A percentile compares a stretch with the other conserved stretches of the same genome.
Conservation (phyloP, 1,140 invertebrate genomes). For the Drosophila sp. region DNA sequence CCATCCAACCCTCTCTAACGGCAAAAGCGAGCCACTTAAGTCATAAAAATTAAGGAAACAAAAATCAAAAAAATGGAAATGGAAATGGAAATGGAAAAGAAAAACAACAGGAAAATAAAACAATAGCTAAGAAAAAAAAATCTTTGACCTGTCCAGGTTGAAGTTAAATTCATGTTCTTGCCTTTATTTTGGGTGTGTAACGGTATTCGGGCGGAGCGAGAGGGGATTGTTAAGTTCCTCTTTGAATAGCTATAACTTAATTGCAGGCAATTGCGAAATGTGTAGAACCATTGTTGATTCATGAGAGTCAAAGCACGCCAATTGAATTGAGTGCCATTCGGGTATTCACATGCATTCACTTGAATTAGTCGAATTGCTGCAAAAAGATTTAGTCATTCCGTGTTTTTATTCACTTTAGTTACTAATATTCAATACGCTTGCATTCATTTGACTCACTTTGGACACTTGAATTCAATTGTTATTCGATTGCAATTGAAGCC, state of each 20-base stretch:
- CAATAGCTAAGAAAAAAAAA: neutral
- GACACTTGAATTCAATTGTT: neutral
- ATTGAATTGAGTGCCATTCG: slow-evolving; percentile 23
- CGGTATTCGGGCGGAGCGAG: neutral
- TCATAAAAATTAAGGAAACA: slow-evolving; percentile 80
- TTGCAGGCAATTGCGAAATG: slow-evolving; percentile 26
- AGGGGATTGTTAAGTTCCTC: neutral
- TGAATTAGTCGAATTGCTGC: neutral
- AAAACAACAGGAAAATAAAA: slow-evolving; percentile 33
- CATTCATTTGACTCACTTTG: neutral
- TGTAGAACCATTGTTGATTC: slow-evolving; percentile 12
- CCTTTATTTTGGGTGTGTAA: neutral
- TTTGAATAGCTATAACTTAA: slow-evolving; percentile 21
- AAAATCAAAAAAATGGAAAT: too few relatives aligned
- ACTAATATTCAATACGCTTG: neutral
- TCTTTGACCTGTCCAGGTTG: slow-evolving; percentile 24
- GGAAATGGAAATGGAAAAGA: too few relatives aligned
- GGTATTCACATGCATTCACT: slow-evolving; percentile 18
- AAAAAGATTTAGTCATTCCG: neutral
- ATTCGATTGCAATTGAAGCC: neutral
- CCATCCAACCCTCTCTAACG: neutral
- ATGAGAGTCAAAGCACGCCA: slow-evolving; percentile 28
- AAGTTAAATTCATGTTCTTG: neutral
- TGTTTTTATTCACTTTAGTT: neutral
- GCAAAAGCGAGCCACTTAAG: slow-evolving; percentile 64